A percentile compares a stretch with the other conserved stretches of the same genome.
phyloP scores from a whole-genome alignment of 2,888 invertebrate species.

The Cantharis lateralis region DNA sequence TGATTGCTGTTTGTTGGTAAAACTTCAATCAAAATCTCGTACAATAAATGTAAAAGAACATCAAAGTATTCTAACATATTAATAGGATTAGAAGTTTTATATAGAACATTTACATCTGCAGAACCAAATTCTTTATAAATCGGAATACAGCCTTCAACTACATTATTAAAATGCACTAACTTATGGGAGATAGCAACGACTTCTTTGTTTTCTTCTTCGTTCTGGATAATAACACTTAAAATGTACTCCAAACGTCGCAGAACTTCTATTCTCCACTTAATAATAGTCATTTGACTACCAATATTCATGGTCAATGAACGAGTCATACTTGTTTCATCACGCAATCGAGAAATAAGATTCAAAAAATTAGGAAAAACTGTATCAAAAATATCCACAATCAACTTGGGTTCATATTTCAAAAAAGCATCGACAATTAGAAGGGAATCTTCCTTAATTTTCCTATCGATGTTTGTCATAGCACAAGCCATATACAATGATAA shows the following conservation, averaged over 20 bases:
- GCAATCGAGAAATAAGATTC: conserved; percentile 80
- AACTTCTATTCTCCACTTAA: conserved; percentile 80
- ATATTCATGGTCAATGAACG: conserved; percentile 72
- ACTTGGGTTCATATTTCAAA: conserved; percentile 66
- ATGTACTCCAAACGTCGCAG: conserved; percentile 71
- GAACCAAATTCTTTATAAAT: conserved; percentile 1
- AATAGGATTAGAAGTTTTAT: neutral
- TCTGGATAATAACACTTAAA: conserved; percentile 54
- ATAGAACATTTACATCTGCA: neutral
- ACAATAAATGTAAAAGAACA: conserved; percentile 74
- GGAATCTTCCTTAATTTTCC: conserved; percentile 81
- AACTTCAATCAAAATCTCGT: conserved; percentile 86
- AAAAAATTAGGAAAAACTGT: conserved; percentile 80
- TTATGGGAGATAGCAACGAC: neutral
- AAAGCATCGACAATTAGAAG: conserved; percentile 77
- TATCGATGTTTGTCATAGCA: conserved; percentile 88
- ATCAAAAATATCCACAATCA: conserved; percentile 69
- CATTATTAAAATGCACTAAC: neutral
- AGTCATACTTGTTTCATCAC: conserved; percentile 67
- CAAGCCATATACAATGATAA: conserved; percentile 81
- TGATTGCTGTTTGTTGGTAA: conserved; percentile 57
- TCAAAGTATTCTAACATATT: conserved; percentile 60
- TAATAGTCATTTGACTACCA: conserved; percentile 72
- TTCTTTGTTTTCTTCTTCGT: conserved; percentile 3
- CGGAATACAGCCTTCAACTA: neutral